Evolutionary conservation across 23 tunicate species (phyloP), one percentile per base, ranked within the genome.

Genomic region (Phallusia fumigata): DNA sequence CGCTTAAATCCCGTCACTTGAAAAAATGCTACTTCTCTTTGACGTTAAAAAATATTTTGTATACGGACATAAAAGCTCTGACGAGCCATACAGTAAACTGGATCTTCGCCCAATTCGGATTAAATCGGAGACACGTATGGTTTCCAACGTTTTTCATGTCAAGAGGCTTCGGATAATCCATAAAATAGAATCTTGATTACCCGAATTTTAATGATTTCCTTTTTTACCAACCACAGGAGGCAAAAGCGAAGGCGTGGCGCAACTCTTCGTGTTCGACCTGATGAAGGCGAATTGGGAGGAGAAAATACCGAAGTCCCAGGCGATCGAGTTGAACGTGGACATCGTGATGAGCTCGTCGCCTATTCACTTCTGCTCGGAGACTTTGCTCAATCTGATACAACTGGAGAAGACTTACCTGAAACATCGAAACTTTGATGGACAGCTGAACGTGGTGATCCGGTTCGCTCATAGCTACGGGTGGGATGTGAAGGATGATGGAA

Each of bases 201-300:
- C n/a, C n/a, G n/a, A n/a, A n/a, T n/a, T n/a, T n/a, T n/a, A n/a
- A n/a, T n/a, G 47, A 40, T 3, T 40, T 3, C 10, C 47, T 40
- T 40, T n/a, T n/a, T 40, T 40, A 3, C 8, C 51, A 32, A 31
- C 16, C 36, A 49, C 87, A 95, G 95, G 95, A 0, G 99, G 99
- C 5, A 96, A 96, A 82, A 82, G 81, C 45, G 99, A 96, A 52
- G 90, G 88, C 10, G 93, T 91, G 0, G 87, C 96, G 21, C 88
- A 96, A 65, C 32, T 91, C 31, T 88, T 96, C 34, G 88, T 95
- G 35, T 96, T 86, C 44, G 99, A 96, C 74, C 65, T 96, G 85
- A 96, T 96, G 99, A 91, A 96, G 74, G 81, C 96, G 22, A 77
- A 83, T 24, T 96, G 99, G 99, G 99, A 96, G 78, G 88, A 83